phyloP scores from a whole-genome alignment of 2,888 invertebrate species.

The Antitype chi region DNA sequence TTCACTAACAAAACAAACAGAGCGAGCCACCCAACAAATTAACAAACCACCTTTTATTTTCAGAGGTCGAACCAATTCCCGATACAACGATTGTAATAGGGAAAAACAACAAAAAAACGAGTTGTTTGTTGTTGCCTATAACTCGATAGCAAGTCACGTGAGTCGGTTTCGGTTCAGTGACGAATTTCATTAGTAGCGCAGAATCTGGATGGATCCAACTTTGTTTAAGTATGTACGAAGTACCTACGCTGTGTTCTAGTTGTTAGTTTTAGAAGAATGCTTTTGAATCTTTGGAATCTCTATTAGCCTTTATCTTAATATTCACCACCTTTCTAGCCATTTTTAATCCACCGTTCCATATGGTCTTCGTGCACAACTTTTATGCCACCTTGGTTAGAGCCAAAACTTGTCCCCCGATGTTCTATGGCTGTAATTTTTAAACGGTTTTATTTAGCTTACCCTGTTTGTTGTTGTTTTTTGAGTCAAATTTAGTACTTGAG shows the following conservation, averaged over 20 bases:
- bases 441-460: too few species aligned
- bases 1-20: constrained; percentile 27
- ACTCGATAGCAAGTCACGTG: constrained; percentile 3
- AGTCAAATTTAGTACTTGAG: too few species aligned
- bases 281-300: too few species aligned
- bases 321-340: too few species aligned
- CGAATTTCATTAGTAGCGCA: constrained; percentile 8
- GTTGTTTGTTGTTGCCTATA: constrained; percentile 8
- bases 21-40: constrained; percentile 22
- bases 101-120: constrained; percentile 23
- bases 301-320: too few species aligned
- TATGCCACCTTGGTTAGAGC: too few species aligned
- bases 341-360: too few species aligned
- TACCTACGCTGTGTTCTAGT: neutral
- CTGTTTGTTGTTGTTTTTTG: too few species aligned
- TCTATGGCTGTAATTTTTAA: too few species aligned
- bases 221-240: neutral
- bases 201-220: constrained; percentile 1
- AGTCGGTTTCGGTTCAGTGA: constrained; percentile 11
- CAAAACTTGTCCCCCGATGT: too few species aligned
- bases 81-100: constrained; percentile 27
- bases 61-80: constrained; percentile 42
- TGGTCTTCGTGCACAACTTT: too few species aligned
- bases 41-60: constrained; percentile 50
- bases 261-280: neutral